Percentiles rank a stretch among this genome's conserved stretches.
Conservation (phyloP, 2,113 vertebrate genomes). For the Ceuthmochares aereus region DNA sequence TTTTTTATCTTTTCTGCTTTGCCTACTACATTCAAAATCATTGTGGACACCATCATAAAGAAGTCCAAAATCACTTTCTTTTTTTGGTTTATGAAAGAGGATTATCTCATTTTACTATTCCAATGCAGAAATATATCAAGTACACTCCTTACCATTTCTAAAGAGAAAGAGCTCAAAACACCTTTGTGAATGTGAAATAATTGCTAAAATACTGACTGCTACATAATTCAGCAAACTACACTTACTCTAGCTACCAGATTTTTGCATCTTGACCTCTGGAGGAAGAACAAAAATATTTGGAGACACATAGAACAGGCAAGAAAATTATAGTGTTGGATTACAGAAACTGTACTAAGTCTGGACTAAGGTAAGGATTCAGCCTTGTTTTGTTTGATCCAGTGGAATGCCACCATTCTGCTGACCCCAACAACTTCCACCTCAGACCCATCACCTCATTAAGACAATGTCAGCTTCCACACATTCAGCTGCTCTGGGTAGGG, state of each 20-base stretch:
- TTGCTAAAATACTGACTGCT: not conserved
- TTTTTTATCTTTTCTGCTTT: not conserved
- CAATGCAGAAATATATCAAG: not conserved
- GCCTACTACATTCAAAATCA: not conserved
- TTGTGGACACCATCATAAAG: not conserved
- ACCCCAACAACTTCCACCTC: not conserved
- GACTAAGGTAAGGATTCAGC: not conserved
- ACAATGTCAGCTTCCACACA: not conserved
- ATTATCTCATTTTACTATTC: not conserved
- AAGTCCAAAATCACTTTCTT: not conserved
- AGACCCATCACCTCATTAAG: not conserved
- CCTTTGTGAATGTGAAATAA: not conserved
- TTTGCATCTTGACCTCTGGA: not conserved
- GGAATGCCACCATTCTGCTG: not conserved
- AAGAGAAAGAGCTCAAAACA: not conserved
- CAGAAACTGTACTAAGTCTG: not conserved
- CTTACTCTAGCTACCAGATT: not conserved
- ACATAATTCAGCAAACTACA: not conserved
- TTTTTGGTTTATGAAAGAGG: not conserved
- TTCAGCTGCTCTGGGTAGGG: not conserved
- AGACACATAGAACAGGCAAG: not conserved
- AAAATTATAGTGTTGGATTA: not conserved
- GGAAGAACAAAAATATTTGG: not conserved
- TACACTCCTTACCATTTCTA: not conserved
- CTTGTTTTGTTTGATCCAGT: not conserved